A percentile compares a stretch with the other conserved stretches of the same genome.
phyloP scores from a whole-genome alignment of 2,888 invertebrate genomes.

The Standfussiana lucernea region DNA sequence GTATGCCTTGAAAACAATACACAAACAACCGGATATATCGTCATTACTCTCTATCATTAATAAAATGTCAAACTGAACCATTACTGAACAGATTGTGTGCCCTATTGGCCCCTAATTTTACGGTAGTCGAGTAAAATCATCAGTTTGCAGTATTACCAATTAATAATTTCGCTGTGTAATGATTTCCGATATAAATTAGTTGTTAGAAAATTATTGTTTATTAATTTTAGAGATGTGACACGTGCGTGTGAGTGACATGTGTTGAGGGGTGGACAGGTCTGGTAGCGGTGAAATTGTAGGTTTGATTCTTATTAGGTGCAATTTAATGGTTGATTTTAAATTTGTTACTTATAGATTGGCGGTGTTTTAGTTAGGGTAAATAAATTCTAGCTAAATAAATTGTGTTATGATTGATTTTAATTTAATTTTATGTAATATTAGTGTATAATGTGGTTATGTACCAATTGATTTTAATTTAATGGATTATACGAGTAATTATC shows the following conservation, averaged over 20 bases:
- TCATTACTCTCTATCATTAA: constrained; percentile 61
- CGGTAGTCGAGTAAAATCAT: constrained; percentile 59
- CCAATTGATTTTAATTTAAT: too few species aligned
- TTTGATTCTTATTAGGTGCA: background rate
- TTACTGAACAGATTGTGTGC: constrained; percentile 49
- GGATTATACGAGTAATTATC: too few species aligned
- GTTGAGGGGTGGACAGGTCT: constrained; percentile 29
- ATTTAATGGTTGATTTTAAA: background rate
- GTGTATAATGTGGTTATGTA: too few species aligned
- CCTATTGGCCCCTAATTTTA: constrained; percentile 61
- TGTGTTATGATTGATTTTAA: too few species aligned
- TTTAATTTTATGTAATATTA: too few species aligned
- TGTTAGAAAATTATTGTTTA: constrained; percentile 56
- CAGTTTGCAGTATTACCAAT: constrained; percentile 53
- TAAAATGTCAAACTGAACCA: constrained; percentile 56
- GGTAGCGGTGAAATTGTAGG: background rate
- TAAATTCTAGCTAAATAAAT: background rate
- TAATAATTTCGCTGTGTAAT: constrained; percentile 67
- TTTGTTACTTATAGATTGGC: too few species aligned
- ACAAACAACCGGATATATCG: constrained; percentile 54
- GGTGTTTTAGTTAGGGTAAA: background rate
- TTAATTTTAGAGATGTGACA: constrained; percentile 64
- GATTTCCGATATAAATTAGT: constrained; percentile 69
- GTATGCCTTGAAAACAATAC: constrained; percentile 40
- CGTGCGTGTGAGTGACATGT: constrained; percentile 61